phyloP scores from a whole-genome alignment of 2,797 vertebrate genomes.

The Rhynchonycteris naso region DNA sequence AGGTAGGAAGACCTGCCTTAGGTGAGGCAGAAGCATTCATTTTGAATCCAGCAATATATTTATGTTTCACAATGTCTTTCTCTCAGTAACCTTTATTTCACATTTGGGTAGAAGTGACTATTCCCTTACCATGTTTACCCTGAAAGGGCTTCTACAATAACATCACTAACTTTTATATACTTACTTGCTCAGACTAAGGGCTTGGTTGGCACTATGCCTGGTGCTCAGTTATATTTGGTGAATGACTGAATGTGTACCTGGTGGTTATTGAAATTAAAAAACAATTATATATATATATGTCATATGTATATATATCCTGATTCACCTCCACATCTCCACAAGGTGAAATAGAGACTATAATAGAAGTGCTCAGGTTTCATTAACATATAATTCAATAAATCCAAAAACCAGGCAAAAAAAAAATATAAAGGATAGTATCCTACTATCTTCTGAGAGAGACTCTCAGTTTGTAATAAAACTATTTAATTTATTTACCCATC shows the following conservation, averaged over 20 bases:
- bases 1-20: neutral
- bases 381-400: conserved; percentile 20
- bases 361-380: neutral
- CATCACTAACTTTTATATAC: neutral
- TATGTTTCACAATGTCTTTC: neutral
- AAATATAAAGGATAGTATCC: neutral
- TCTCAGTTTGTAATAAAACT: conserved; percentile 28
- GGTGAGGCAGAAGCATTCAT: neutral
- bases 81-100: neutral
- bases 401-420: neutral
- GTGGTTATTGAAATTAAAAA: neutral
- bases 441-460: neutral
- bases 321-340: neutral
- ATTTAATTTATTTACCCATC: neutral
- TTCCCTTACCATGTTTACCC: neutral
- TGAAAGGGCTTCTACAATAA: neutral
- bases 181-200: neutral
- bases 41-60: neutral
- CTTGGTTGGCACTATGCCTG: neutral
- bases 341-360: neutral
- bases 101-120: neutral
- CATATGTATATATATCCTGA: neutral
- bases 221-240: neutral
- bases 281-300: neutral
- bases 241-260: neutral